Percentiles rank a stretch among this genome's conserved stretches.
phyloP scores from a whole-genome alignment of 2,888 invertebrate species.

The Drosophila mimetica region DNA sequence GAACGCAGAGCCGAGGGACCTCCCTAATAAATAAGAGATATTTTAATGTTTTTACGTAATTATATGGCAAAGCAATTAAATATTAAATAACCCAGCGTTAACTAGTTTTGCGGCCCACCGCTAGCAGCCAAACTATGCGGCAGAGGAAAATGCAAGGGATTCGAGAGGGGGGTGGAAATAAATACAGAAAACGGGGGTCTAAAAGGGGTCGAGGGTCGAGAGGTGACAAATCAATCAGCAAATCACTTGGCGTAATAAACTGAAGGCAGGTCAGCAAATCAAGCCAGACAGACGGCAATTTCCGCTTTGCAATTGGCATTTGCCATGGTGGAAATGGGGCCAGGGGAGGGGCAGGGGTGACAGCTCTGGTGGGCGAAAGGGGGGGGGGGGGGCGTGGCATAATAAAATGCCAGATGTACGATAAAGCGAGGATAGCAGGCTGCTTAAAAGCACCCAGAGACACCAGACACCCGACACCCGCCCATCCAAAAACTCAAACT shows the following conservation, averaged over 20 bases:
- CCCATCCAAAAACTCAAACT: slow-evolving; percentile 5
- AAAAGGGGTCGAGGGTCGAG: slow-evolving; percentile 36
- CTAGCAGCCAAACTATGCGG: slow-evolving; percentile 20
- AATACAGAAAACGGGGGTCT: not conserved
- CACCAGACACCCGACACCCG: slow-evolving; percentile 11
- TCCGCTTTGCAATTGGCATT: slow-evolving; percentile 69
- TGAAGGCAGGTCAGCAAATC: slow-evolving; percentile 56
- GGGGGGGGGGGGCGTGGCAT: slow-evolving; percentile 35
- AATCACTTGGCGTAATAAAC: slow-evolving; percentile 70
- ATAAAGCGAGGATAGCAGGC: slow-evolving; percentile 57
- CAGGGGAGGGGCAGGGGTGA: slow-evolving; percentile 4
- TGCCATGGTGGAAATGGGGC: slow-evolving; percentile 17
- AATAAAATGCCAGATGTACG: slow-evolving; percentile 73
- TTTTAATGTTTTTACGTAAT: slow-evolving; percentile 79
- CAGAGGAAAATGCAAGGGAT: not conserved
- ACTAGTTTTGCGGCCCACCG: slow-evolving; percentile 55
- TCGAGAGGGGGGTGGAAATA: not conserved
- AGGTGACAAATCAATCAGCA: slow-evolving; percentile 72
- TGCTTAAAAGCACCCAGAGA: slow-evolving; percentile 49
- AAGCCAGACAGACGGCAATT: slow-evolving; percentile 74
- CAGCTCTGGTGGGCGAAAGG: not conserved
- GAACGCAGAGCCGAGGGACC: slow-evolving; percentile 18
- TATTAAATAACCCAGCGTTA: slow-evolving; percentile 67
- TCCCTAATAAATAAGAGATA: slow-evolving; percentile 71
- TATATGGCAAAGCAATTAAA: slow-evolving; percentile 76